Percentiles rank a stretch among this genome's conserved stretches.
These are phyloP conservation scores for Zaprionus gabonicus DNA, from an alignment of 1,140 invertebrate species.

Conservation along the genomic window DNA sequence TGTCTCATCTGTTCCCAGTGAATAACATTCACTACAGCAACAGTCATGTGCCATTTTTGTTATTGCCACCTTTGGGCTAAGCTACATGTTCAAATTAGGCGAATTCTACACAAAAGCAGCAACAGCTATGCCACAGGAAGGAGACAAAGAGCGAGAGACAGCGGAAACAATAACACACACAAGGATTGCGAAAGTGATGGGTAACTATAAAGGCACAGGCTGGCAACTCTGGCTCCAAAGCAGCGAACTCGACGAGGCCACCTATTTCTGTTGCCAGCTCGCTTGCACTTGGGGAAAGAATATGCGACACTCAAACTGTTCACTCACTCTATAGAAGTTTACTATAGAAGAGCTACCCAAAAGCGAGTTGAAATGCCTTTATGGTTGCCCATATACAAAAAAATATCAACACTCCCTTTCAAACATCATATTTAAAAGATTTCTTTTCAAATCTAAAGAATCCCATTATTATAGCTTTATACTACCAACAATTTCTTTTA, in stretches of 20 bases:
- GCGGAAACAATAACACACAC: not conserved
- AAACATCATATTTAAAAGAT: not conserved
- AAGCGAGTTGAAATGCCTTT: not conserved
- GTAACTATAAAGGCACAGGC: conserved; percentile 6
- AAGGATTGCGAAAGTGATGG: not conserved
- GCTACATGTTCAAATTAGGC: not conserved
- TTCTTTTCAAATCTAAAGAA: not conserved
- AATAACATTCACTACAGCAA: conserved; percentile 5
- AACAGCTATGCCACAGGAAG: too few relatives aligned
- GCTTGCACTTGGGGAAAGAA: conserved; percentile 7
- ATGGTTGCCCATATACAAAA: not conserved
- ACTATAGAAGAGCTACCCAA: not conserved
- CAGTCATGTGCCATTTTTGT: not conserved
- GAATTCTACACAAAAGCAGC: not conserved
- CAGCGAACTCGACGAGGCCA: not conserved
- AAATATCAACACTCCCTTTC: not conserved
- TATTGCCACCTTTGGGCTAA: conserved; percentile 7
- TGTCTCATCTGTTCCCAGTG: not conserved
- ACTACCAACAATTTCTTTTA: not conserved
- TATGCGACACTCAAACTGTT: not conserved
- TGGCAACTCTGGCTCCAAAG: not conserved
- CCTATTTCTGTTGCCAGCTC: conserved; percentile 8
- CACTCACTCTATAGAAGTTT: not conserved
- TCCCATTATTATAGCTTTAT: not conserved
- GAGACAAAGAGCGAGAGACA: not conserved